A percentile compares a stretch with the other conserved stretches of the same genome.
Evolutionary conservation across 2,888 invertebrate species (phyloP).

Genomic region (Anodontia alba): DNA sequence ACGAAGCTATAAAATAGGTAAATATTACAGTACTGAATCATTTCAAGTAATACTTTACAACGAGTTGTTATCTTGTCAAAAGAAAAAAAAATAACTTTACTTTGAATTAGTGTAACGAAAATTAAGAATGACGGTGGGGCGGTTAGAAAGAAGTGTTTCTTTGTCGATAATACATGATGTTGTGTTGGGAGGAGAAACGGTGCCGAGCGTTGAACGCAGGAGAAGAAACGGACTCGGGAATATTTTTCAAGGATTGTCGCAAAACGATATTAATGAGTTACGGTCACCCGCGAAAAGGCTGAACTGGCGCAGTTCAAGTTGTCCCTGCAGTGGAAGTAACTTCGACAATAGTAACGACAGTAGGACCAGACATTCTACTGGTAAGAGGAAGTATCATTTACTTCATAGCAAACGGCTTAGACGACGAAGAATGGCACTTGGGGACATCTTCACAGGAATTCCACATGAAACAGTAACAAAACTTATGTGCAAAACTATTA

Average conservation of each 20-base stretch:
- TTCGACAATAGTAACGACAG: not conserved
- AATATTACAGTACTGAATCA: not conserved
- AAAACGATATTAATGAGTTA: constrained; percentile 17
- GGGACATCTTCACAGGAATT: constrained; percentile 22
- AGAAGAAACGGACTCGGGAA: constrained; percentile 41
- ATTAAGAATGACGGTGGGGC: not conserved
- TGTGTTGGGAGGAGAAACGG: not conserved
- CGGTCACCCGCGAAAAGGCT: not conserved
- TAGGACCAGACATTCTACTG: not conserved
- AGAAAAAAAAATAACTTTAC: too few relatives aligned
- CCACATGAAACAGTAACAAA: not conserved
- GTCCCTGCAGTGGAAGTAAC: not conserved
- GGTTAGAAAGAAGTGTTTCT: not conserved
- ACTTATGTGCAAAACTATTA: not conserved
- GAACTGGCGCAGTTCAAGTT: not conserved
- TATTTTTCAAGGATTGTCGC: constrained; percentile 34
- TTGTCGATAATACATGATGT: not conserved
- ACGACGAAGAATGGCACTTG: constrained; percentile 21
- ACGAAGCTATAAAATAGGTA: not conserved
- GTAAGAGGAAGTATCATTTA: not conserved
- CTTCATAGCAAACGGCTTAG: not conserved
- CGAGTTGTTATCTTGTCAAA: not conserved
- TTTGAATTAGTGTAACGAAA: not conserved
- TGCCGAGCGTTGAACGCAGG: not conserved
- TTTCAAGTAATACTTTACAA: not conserved